Conservation (phyloP, 2,113 vertebrate species). For the Hemibagrus wyckioides region DNA sequence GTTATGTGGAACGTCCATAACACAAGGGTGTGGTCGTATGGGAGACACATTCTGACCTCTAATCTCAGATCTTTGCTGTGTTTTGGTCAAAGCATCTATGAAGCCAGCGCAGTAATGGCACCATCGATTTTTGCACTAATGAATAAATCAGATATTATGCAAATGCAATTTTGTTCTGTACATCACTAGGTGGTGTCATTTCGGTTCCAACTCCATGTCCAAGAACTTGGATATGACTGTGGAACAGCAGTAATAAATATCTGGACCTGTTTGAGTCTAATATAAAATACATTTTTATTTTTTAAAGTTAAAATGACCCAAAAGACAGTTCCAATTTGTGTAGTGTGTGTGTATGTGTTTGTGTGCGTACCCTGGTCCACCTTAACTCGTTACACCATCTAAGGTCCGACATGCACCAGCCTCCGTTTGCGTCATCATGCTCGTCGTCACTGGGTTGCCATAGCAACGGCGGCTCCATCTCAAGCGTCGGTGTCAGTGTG, state of each 20-base stretch:
- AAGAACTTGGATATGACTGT: not conserved
- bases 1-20: not conserved
- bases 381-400: conserved; percentile 53
- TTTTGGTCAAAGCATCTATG: not conserved
- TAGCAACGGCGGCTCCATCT: conserved; percentile 52
- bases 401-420: conserved; percentile 58
- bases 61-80: not conserved
- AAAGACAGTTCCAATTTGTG: not conserved
- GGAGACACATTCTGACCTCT: not conserved
- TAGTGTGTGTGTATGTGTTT: not conserved
- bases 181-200: not conserved
- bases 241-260: not conserved
- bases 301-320: not conserved
- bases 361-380: conserved; percentile 46
- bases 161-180: not conserved
- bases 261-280: not conserved
- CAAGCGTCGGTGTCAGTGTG: conserved; percentile 18
- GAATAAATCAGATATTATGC: not conserved
- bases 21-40: not conserved
- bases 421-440: conserved; percentile 55
- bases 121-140: not conserved
- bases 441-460: conserved; percentile 53
- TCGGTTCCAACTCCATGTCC: not conserved
- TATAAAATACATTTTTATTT: not conserved
- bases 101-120: not conserved